Percentiles rank a stretch among this genome's conserved stretches.
Conservation (phyloP, 2,113 vertebrate genomes). For the Arizona elegans region DNA sequence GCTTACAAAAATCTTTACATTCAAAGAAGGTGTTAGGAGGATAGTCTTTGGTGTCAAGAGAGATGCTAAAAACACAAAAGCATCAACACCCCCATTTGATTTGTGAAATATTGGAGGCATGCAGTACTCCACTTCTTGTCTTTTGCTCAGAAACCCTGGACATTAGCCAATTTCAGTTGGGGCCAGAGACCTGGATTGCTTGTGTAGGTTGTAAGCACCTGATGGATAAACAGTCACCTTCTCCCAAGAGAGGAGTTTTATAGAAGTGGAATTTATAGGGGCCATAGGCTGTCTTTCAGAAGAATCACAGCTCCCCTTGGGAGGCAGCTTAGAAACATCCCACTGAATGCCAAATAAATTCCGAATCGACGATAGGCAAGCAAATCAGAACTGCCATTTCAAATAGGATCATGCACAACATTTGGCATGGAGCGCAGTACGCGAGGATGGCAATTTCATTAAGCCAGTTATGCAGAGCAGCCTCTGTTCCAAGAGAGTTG, state of each 20-base stretch:
- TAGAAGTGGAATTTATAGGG: background rate
- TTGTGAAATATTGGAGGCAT: background rate
- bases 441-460: conserved; percentile 11
- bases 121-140: background rate
- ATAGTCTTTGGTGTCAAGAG: background rate
- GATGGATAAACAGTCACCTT: background rate
- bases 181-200: background rate
- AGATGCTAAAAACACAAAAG: background rate
- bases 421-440: background rate
- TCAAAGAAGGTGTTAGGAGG: background rate
- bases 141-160: background rate
- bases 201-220: background rate
- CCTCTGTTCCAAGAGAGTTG: conserved; percentile 10
- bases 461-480: conserved; percentile 14
- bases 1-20: background rate
- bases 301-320: background rate
- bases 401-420: background rate
- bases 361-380: background rate
- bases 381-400: background rate
- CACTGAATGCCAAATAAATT: conserved; percentile 6
- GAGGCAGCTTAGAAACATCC: background rate
- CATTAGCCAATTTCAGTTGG: background rate
- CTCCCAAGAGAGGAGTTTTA: background rate
- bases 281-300: background rate
- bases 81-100: background rate